These are phyloP conservation scores for Ancistrus triradiatus DNA, from an alignment of 2,113 vertebrate species.

Conservation along the genomic window DNA sequence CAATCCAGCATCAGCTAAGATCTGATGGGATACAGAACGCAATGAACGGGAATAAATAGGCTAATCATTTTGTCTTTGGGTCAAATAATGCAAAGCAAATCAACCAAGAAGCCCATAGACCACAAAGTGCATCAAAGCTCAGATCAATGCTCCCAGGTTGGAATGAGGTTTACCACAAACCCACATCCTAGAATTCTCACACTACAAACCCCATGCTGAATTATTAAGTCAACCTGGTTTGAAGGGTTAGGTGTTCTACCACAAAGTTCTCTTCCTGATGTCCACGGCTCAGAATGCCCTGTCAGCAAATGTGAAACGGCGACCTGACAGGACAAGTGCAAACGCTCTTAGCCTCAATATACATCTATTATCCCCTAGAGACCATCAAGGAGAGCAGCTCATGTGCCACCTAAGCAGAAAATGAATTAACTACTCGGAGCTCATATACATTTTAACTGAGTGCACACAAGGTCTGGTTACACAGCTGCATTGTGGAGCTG, in stretches of 20 bases:
- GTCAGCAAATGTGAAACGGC: slow-evolving; percentile 3
- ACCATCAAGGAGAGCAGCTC: slow-evolving; percentile 61
- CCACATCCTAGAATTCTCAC: neutral
- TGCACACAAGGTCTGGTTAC: slow-evolving; percentile 58
- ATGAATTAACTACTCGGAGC: slow-evolving; percentile 65
- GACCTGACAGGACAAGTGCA: slow-evolving; percentile 15
- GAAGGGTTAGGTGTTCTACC: too few species aligned
- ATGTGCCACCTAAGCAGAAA: slow-evolving; percentile 66
- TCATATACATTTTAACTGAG: slow-evolving; percentile 62
- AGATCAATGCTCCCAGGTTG: slow-evolving; percentile 12
- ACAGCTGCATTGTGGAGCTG: slow-evolving; percentile 52
- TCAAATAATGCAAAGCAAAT: slow-evolving; percentile 7
- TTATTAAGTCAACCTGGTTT: slow-evolving; percentile 6
- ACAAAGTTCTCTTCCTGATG: neutral
- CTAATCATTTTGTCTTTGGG: neutral
- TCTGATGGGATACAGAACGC: neutral
- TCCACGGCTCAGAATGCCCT: too few species aligned
- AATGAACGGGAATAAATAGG: slow-evolving; percentile 1
- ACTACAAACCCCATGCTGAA: slow-evolving; percentile 3
- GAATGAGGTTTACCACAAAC: slow-evolving; percentile 29
- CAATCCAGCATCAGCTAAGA: slow-evolving; percentile 29
- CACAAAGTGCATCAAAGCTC: slow-evolving; percentile 8
- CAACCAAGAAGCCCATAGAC: neutral
- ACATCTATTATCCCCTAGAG: slow-evolving; percentile 51
- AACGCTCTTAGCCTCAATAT: slow-evolving; percentile 52